Percentiles rank a stretch among this genome's conserved stretches.
phyloP scores from a whole-genome alignment of 2,113 vertebrate species.

The Damaliscus lunatus region DNA sequence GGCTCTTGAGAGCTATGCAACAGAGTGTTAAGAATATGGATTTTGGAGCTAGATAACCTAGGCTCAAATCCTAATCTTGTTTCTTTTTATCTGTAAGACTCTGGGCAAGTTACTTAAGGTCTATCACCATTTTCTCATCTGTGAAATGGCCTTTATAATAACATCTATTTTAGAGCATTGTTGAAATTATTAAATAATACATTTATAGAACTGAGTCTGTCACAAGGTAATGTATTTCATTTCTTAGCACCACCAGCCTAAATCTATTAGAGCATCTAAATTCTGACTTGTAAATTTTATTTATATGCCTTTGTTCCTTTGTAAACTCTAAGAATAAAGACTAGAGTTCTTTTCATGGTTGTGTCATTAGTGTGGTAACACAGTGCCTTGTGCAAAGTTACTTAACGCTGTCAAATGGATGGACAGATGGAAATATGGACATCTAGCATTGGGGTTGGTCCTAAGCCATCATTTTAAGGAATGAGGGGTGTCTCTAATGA shows the following conservation, averaged over 20 bases:
- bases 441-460: accelerated
- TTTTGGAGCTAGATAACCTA: not conserved
- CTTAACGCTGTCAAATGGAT: not conserved
- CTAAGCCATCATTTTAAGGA: not conserved
- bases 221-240: not conserved
- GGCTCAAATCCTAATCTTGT: not conserved
- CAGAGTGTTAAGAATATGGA: not conserved
- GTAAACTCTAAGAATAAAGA: not conserved
- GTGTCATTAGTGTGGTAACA: not conserved
- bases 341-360: not conserved
- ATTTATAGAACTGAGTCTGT: not conserved
- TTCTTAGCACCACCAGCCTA: not conserved
- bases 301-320: not conserved
- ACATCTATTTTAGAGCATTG: not conserved
- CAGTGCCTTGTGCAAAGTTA: not conserved
- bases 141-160: not conserved
- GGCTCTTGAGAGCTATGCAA: not conserved
- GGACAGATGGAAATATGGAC: not conserved
- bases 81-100: not conserved
- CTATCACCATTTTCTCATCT: not conserved
- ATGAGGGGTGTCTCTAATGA: not conserved
- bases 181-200: not conserved
- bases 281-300: not conserved
- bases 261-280: not conserved
- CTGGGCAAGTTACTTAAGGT: not conserved